These are phyloP conservation scores for Malurus alboscapulatus DNA, from an alignment of 2,113 vertebrate genomes.

Conservation along the genomic window DNA sequence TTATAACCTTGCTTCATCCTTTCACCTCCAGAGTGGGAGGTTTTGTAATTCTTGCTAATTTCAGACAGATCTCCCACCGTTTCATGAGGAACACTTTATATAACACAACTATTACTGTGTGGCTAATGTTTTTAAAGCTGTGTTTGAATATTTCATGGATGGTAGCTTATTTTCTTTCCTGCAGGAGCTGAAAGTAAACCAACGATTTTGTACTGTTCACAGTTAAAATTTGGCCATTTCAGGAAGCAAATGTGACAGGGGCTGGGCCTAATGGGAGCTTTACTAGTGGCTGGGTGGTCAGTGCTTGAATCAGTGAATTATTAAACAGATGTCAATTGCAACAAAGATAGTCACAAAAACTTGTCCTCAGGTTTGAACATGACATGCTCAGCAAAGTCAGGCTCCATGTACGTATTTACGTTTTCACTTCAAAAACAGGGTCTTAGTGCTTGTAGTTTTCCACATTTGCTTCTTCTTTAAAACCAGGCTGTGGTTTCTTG, in stretches of 20 bases:
- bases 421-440: neutral
- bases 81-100: slow-evolving; percentile 51
- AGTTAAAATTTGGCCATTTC: neutral
- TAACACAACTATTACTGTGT: slow-evolving; percentile 38
- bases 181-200: neutral
- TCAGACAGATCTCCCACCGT: slow-evolving; percentile 43
- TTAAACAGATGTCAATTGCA: neutral
- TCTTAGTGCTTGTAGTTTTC: neutral
- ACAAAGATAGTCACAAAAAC: neutral
- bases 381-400: neutral
- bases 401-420: too few relatives aligned
- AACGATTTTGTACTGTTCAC: neutral
- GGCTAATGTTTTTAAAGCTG: slow-evolving; percentile 22
- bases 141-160: neutral
- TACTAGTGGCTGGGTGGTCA: neutral
- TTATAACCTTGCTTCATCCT: slow-evolving; percentile 61
- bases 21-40: slow-evolving; percentile 63
- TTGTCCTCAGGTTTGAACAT: neutral
- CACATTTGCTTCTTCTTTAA: neutral
- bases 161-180: neutral
- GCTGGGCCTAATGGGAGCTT: neutral
- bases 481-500: neutral
- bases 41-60: slow-evolving; percentile 62
- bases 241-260: neutral
- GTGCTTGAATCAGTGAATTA: neutral